phyloP scores from a whole-genome alignment of 2,888 invertebrate species.

The Drosophila histrio region DNA sequence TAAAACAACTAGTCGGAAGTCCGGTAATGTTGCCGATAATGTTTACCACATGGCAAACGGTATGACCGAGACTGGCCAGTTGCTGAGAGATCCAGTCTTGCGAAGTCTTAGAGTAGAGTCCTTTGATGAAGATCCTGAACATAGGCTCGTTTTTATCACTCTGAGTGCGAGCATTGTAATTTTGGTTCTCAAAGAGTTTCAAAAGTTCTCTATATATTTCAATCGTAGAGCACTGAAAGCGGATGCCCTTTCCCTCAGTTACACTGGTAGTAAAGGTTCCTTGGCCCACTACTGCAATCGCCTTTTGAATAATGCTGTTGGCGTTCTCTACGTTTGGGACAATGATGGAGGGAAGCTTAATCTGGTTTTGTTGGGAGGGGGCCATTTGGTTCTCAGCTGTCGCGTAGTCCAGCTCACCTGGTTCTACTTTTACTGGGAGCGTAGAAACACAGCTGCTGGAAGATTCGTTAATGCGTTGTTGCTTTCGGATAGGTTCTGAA shows the following conservation, averaged over 20 bases:
- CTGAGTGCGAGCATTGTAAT: too few species aligned
- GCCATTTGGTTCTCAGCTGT: too few species aligned
- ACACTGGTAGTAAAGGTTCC: neutral
- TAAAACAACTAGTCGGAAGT: neutral
- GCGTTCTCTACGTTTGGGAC: neutral
- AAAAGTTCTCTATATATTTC: neutral
- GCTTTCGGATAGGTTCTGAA: too few species aligned
- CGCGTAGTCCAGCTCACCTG: neutral
- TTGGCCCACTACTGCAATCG: neutral
- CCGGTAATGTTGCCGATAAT: neutral
- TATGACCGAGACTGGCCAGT: neutral
- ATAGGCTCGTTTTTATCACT: neutral
- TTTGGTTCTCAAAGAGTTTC: neutral
- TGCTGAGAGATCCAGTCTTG: neutral
- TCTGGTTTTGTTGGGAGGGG: too few species aligned
- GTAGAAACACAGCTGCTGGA: neutral
- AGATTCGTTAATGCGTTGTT: neutral
- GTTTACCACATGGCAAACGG: neutral
- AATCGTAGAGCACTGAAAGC: neutral
- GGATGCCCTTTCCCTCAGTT: neutral
- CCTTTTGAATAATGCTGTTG: neutral
- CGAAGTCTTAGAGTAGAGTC: neutral
- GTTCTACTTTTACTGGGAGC: neutral
- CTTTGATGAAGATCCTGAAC: neutral
- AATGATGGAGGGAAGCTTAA: neutral